Evolutionary conservation across 2,113 vertebrate genomes (phyloP).

Genomic region (Phalacrocorax pelagicus): DNA sequence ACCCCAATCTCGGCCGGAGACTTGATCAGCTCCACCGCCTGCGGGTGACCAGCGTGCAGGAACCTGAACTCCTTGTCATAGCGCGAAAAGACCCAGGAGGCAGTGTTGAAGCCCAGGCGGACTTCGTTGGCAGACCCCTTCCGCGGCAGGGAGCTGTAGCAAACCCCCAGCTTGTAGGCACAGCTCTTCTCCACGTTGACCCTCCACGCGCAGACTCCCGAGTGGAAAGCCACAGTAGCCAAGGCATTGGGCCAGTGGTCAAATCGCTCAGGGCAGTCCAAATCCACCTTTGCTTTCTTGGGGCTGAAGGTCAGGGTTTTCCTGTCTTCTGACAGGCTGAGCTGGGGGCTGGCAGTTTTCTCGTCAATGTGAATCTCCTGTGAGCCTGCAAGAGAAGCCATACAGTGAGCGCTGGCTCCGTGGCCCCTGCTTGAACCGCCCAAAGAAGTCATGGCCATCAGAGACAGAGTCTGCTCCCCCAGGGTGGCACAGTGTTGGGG

Average conservation of each 20-base stretch:
- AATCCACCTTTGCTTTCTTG: slow-evolving; percentile 77
- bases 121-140: slow-evolving; percentile 82
- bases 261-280: slow-evolving; percentile 80
- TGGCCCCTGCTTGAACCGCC: not conserved
- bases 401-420: accelerated
- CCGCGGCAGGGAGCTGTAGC: slow-evolving; percentile 83
- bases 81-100: slow-evolving; percentile 91
- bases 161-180: slow-evolving; percentile 91
- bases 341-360: slow-evolving; percentile 83
- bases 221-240: slow-evolving; percentile 74
- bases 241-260: slow-evolving; percentile 93
- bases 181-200: slow-evolving; percentile 83
- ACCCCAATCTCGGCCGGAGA: slow-evolving; percentile 78
- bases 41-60: slow-evolving; percentile 76
- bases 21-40: slow-evolving; percentile 72
- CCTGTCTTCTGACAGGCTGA: slow-evolving; percentile 82
- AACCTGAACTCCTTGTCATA: slow-evolving; percentile 87
- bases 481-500: accelerated
- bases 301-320: slow-evolving; percentile 83
- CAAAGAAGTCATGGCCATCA: not conserved
- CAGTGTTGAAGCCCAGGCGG: slow-evolving; percentile 84
- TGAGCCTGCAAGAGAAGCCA: slow-evolving; percentile 56
- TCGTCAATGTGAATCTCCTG: slow-evolving; percentile 80
- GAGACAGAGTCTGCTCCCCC: not conserved
- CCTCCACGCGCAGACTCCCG: slow-evolving; percentile 84